These are phyloP conservation scores for Oplegnathus fasciatus DNA, from an alignment of 2,113 vertebrate genomes.

Conservation along the genomic window DNA sequence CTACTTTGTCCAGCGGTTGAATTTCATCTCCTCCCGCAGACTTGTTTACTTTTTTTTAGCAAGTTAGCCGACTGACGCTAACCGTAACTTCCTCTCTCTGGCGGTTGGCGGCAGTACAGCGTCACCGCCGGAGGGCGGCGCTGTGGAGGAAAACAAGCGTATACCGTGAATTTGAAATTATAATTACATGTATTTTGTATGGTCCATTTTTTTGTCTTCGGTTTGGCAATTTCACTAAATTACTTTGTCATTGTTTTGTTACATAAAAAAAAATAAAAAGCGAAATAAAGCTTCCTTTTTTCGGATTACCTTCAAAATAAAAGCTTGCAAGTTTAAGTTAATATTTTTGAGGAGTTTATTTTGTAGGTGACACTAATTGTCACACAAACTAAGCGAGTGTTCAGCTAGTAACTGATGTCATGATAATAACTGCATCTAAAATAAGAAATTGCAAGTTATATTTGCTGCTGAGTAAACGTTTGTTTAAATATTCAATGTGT, in stretches of 20 bases:
- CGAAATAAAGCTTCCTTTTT: not conserved
- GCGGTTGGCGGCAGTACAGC: not conserved
- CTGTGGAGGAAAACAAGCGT: not conserved
- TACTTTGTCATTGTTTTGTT: not conserved
- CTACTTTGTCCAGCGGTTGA: not conserved
- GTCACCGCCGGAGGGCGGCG: constrained; percentile 10
- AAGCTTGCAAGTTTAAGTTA: not conserved
- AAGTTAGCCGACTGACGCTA: constrained; percentile 62
- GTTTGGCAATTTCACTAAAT: no score
- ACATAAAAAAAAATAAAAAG: not conserved
- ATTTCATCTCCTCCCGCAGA: constrained; percentile 46
- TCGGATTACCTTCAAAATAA: constrained; percentile 25
- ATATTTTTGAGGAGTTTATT: not conserved
- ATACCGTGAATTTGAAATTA: not conserved
- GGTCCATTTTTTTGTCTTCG: not conserved
- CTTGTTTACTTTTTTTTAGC: constrained; percentile 78
- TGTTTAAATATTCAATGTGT: not conserved
- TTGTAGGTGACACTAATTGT: not conserved
- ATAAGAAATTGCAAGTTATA: not conserved
- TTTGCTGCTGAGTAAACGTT: not conserved
- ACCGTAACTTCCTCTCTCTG: constrained; percentile 60
- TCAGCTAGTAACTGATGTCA: not conserved
- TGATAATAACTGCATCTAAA: not conserved
- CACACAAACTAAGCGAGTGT: not conserved
- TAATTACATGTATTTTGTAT: not conserved